Conservation (phyloP, 2,113 vertebrate genomes). For the Balaenoptera acutorostrata region DNA sequence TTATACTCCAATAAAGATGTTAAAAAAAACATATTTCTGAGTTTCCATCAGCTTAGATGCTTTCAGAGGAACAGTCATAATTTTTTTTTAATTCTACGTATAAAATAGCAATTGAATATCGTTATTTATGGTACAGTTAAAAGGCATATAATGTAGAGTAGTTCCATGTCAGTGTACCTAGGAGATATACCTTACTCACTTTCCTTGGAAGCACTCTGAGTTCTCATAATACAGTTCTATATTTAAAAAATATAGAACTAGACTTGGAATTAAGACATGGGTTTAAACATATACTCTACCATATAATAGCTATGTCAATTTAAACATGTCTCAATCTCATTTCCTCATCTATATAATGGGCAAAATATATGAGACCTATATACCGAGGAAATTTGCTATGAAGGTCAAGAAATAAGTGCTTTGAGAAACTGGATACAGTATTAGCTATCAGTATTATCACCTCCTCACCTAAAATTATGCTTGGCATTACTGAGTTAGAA, state of each 20-base stretch:
- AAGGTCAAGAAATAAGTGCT: neutral
- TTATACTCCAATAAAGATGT: too few relatives aligned
- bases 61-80: neutral
- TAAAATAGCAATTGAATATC: neutral
- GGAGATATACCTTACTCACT: neutral
- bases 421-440: neutral
- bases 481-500: neutral
- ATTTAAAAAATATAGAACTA: neutral
- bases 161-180: neutral
- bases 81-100: neutral
- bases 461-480: neutral
- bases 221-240: neutral
- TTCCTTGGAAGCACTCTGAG: neutral
- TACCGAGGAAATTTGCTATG: neutral
- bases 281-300: neutral
- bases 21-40: neutral
- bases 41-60: neutral
- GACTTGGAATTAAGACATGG: neutral
- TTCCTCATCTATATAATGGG: neutral
- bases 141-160: neutral
- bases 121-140: neutral
- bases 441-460: neutral
- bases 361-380: neutral
- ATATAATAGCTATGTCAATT: neutral
- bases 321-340: neutral